Conservation (phyloP, 2,888 invertebrate species). For the Amitus sp. region DNA sequence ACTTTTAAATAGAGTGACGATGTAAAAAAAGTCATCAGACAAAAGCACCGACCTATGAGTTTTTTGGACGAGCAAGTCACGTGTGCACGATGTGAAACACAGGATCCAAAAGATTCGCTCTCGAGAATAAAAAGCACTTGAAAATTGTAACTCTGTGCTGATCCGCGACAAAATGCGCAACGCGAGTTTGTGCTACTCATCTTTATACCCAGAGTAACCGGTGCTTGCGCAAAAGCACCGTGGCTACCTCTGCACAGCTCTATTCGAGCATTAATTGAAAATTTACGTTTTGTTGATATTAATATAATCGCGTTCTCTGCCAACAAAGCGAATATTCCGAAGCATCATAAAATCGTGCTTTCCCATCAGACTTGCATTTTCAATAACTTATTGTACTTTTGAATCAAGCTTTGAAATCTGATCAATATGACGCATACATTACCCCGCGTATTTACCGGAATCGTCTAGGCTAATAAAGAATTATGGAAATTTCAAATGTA, state of each 20-base stretch:
- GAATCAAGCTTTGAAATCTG: no score
- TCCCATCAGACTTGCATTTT: no score
- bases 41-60: neutral
- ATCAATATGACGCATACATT: no score
- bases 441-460: no score
- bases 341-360: no score
- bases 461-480: no score
- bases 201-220: constrained; percentile 60
- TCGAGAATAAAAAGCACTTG: constrained; percentile 15
- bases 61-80: neutral
- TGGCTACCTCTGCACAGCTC: constrained; percentile 22
- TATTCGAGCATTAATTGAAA: constrained; percentile 20
- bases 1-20: no score
- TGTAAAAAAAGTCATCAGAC: no score
- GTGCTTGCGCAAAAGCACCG: constrained; percentile 55
- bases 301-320: neutral
- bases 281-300: constrained; percentile 12
- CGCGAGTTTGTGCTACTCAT: constrained; percentile 54
- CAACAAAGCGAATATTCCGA: no score
- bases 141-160: constrained; percentile 30
- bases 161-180: constrained; percentile 59
- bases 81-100: neutral
- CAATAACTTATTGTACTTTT: no score
- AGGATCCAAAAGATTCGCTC: constrained; percentile 1
- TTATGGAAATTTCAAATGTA: no score